Conservation (phyloP, 1,140 invertebrate genomes). For the Oryzaephilus surinamensis region DNA sequence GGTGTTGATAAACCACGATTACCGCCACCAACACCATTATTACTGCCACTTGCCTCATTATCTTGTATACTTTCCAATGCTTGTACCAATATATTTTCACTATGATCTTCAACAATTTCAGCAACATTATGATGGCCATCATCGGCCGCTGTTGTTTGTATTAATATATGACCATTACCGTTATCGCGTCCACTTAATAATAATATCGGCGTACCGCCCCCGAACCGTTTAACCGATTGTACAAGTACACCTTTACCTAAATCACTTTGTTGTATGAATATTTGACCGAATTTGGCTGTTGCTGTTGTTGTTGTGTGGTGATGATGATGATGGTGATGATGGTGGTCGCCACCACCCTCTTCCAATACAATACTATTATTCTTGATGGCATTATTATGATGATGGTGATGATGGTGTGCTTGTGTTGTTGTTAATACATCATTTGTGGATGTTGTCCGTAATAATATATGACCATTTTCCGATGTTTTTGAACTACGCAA, state of each 20-base stretch:
- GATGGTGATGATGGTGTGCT: slow-evolving; percentile 1
- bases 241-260: slow-evolving; percentile 29
- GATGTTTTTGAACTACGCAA: slow-evolving; percentile 27
- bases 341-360: slow-evolving; percentile 16
- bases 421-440: slow-evolving; percentile 13
- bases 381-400: background rate
- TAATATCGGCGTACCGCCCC: slow-evolving; percentile 30
- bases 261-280: slow-evolving; percentile 32
- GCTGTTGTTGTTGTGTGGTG: too few species aligned
- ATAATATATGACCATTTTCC: slow-evolving; percentile 29
- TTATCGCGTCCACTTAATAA: slow-evolving; percentile 30
- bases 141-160: slow-evolving; percentile 27
- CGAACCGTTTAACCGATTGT: slow-evolving; percentile 32
- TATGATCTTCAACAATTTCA: slow-evolving; percentile 12
- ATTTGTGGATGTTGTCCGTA: too few species aligned
- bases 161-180: slow-evolving; percentile 30
- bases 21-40: background rate
- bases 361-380: slow-evolving; percentile 8
- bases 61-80: slow-evolving; percentile 26
- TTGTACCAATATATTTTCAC: slow-evolving; percentile 22
- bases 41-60: slow-evolving; percentile 15
- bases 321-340: too few species aligned
- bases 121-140: slow-evolving; percentile 10
- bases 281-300: slow-evolving; percentile 22
- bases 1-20: slow-evolving; percentile 24